Percentiles rank a stretch among this genome's conserved stretches.
Evolutionary conservation across 1,140 invertebrate genomes (phyloP).

Genomic region (Trichoplusia ni): DNA sequence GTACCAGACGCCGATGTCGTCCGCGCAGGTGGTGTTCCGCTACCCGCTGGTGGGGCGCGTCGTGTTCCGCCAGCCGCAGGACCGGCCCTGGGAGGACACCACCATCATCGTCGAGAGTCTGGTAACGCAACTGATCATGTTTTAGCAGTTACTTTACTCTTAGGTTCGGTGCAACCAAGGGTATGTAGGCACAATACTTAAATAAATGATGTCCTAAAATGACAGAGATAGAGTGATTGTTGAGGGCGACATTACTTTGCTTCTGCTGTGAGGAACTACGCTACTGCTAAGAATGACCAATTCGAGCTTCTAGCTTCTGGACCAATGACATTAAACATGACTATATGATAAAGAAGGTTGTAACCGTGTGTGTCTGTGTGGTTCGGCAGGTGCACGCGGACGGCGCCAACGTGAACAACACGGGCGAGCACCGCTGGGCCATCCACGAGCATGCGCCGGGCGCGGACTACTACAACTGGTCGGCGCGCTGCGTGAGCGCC

Average conservation of each 20-base stretch:
- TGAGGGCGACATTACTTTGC: too few relatives aligned
- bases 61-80: conserved; percentile 90
- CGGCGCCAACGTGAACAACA: conserved; percentile 90
- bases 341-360: background rate
- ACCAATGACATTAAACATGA: too few relatives aligned
- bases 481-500: conserved; percentile 90
- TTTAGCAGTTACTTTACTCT: too few relatives aligned
- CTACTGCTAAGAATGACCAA: too few relatives aligned
- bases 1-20: conserved; percentile 87
- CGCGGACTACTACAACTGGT: conserved; percentile 95
- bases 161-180: too few relatives aligned
- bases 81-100: conserved; percentile 92
- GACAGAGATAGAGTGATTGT: too few relatives aligned
- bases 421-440: conserved; percentile 88
- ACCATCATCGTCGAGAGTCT: conserved; percentile 89
- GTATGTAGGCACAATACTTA: too few relatives aligned
- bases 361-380: background rate
- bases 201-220: too few relatives aligned
- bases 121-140: conserved; percentile 41
- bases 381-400: conserved; percentile 88
- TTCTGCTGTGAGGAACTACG: too few relatives aligned
- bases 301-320: too few relatives aligned
- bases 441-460: conserved; percentile 83
- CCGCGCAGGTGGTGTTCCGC: conserved; percentile 88
- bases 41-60: conserved; percentile 95